Conservation (phyloP, 1,140 invertebrate species). For the Leptinotarsa lineolata region DNA sequence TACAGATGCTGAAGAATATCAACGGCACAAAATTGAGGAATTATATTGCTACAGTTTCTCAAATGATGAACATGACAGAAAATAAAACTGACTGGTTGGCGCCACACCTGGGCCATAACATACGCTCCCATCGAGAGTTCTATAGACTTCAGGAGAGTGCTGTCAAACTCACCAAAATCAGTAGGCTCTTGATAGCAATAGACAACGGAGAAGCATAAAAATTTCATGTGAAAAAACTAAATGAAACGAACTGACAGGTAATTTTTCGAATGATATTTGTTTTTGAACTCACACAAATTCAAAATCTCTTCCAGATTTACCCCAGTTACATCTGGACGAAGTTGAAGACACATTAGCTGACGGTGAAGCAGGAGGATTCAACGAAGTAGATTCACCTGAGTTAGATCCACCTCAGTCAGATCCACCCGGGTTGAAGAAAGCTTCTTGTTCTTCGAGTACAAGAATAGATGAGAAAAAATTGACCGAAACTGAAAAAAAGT, state of each 20-base stretch:
- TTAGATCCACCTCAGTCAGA: slow-evolving; percentile 15
- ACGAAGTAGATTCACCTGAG: background rate
- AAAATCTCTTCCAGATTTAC: background rate
- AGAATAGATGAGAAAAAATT: background rate
- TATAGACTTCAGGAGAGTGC: slow-evolving; percentile 28
- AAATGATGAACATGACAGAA: slow-evolving; percentile 23
- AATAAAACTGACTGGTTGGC: slow-evolving; percentile 23
- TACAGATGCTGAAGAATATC: slow-evolving; percentile 3
- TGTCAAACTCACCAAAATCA: slow-evolving; percentile 26
- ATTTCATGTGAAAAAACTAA: background rate
- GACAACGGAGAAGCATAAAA: slow-evolving; percentile 12
- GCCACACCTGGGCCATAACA: slow-evolving; percentile 22
- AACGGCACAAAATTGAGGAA: slow-evolving; percentile 23
- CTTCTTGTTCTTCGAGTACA: background rate
- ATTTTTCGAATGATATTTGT: background rate
- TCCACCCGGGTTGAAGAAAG: background rate
- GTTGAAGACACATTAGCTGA: background rate
- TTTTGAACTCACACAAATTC: background rate
- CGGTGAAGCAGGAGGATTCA: background rate
- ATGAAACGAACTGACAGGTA: slow-evolving; percentile 9
- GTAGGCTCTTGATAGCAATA: slow-evolving; percentile 12
- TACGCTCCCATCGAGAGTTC: slow-evolving; percentile 19
- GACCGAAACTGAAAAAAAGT: background rate
- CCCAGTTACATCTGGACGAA: background rate
- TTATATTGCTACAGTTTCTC: slow-evolving; percentile 27